phyloP scores from a whole-genome alignment of 2,888 invertebrate species.

The Nemotelus nigrinus region DNA sequence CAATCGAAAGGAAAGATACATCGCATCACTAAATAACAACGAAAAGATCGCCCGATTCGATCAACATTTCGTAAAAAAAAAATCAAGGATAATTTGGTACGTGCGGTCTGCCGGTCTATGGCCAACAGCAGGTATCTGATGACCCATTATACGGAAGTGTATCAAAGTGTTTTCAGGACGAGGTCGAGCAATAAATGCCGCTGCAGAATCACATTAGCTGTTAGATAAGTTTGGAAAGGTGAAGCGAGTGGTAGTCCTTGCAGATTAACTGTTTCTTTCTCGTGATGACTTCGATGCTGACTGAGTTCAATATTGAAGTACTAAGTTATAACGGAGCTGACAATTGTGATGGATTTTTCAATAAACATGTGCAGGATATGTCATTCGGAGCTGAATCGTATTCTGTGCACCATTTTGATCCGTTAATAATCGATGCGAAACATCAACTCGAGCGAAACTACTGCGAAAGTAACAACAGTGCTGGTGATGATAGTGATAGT shows the following conservation, averaged over 20 bases:
- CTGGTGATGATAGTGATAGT: conserved; percentile 35
- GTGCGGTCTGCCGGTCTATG: conserved; percentile 21
- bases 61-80: conserved; percentile 1
- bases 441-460: background rate
- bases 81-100: conserved; percentile 26
- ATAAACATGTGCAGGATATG: too few relatives aligned
- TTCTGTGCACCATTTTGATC: too few relatives aligned
- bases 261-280: background rate
- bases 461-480: background rate
- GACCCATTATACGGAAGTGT: conserved; percentile 32
- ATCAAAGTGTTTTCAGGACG: conserved; percentile 19
- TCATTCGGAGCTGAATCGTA: too few relatives aligned
- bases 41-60: too few relatives aligned
- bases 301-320: too few relatives aligned
- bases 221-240: background rate
- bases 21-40: too few relatives aligned
- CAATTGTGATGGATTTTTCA: too few relatives aligned
- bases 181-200: conserved; percentile 26
- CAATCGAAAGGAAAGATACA: too few relatives aligned
- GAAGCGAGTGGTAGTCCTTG: conserved; percentile 10
- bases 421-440: too few relatives aligned
- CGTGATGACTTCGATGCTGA: conserved; percentile 17
- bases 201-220: background rate
- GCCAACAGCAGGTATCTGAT: conserved; percentile 27
- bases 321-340: too few relatives aligned